Conservation (phyloP, 2,888 invertebrate genomes). For the Galerucella nymphaeae region DNA sequence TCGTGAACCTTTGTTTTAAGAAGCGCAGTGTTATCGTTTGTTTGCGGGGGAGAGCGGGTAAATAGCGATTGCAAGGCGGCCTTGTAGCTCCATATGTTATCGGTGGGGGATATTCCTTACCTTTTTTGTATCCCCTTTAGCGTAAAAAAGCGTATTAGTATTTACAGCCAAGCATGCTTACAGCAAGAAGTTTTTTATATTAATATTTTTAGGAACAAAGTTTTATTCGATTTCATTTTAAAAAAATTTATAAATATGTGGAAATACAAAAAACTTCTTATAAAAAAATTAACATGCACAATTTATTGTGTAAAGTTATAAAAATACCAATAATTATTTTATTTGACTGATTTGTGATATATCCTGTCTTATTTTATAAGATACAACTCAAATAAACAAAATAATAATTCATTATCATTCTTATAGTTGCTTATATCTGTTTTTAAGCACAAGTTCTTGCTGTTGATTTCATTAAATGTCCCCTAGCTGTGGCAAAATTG, state of each 20-base stretch:
- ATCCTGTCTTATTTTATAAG: too few relatives aligned
- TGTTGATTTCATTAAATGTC: too few relatives aligned
- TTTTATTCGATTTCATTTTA: too few relatives aligned
- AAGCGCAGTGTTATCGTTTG: constrained; percentile 46
- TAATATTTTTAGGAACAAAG: neutral
- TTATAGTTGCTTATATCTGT: too few relatives aligned
- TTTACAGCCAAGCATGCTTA: constrained; percentile 53
- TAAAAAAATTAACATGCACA: neutral
- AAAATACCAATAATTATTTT: constrained; percentile 4
- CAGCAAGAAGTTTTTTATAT: constrained; percentile 1
- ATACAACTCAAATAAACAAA: too few relatives aligned
- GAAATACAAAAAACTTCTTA: constrained; percentile 6
- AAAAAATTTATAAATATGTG: neutral
- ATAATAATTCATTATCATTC: too few relatives aligned
- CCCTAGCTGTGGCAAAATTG: too few relatives aligned
- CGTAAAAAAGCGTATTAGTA: constrained; percentile 52
- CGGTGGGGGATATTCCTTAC: constrained; percentile 64
- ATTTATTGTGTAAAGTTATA: neutral
- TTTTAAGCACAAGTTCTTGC: too few relatives aligned
- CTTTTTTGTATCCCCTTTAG: constrained; percentile 53
- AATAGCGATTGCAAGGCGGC: constrained; percentile 52
- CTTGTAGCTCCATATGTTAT: constrained; percentile 61
- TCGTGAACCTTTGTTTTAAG: constrained; percentile 50
- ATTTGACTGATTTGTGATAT: neutral
- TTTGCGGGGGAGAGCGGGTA: constrained; percentile 41